phyloP scores from a whole-genome alignment of 2,113 vertebrate species.

The Trochalopteron elliotii region DNA sequence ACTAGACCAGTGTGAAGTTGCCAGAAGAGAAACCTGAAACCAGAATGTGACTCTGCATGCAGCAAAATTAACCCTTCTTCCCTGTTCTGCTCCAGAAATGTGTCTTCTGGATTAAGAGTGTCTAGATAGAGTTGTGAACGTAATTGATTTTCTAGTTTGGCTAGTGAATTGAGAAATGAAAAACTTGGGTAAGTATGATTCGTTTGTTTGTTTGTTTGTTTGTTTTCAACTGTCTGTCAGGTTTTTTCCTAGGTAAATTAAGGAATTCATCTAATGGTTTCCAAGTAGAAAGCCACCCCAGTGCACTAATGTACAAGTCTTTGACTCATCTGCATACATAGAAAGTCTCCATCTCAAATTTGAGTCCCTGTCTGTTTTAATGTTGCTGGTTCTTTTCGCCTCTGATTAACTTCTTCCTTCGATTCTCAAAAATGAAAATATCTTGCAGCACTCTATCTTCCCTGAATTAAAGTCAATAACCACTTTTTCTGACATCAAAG shows the following conservation, averaged over 20 bases:
- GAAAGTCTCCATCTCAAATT: background rate
- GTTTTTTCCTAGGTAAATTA: background rate
- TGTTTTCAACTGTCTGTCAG: background rate
- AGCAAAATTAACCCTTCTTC: background rate
- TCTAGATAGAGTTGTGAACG: background rate
- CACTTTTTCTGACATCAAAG: slow-evolving; percentile 52
- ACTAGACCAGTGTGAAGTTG: background rate
- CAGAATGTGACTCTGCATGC: background rate
- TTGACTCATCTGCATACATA: background rate
- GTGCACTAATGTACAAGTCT: background rate
- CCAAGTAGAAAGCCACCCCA: background rate
- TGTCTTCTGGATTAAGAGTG: background rate
- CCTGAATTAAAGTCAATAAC: slow-evolving; percentile 51
- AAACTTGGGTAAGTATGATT: background rate
- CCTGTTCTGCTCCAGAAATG: background rate
- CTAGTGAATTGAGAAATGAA: slow-evolving; percentile 18
- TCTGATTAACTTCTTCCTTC: background rate
- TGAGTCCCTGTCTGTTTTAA: background rate
- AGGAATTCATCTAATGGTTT: background rate
- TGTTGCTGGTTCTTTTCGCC: background rate
- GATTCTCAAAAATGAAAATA: slow-evolving; percentile 16
- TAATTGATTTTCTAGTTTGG: slow-evolving; percentile 18
- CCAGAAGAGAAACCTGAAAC: background rate
- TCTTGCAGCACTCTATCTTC: background rate
- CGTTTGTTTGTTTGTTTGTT: background rate